These are phyloP conservation scores for Micrasema longulum DNA, from an alignment of 1,140 invertebrate genomes.

Conservation along the genomic window DNA sequence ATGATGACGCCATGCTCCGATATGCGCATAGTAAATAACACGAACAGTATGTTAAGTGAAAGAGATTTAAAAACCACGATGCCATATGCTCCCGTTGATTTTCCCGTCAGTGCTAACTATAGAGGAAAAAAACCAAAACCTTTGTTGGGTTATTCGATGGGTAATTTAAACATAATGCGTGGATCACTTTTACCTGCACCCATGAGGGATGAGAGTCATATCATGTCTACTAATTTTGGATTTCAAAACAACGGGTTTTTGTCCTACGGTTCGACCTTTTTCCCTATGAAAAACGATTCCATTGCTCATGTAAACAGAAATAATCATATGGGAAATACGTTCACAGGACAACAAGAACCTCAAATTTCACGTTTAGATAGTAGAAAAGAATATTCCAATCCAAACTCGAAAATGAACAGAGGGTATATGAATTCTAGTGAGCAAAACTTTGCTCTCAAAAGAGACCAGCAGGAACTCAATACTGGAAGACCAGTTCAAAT, in stretches of 20 bases:
- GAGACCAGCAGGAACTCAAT: background rate
- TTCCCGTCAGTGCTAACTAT: conserved; percentile 49
- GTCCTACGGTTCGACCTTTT: background rate
- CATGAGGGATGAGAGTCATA: background rate
- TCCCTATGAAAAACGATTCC: background rate
- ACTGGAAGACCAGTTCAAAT: background rate
- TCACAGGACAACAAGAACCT: background rate
- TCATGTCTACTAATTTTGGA: background rate
- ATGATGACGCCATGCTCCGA: background rate
- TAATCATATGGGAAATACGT: background rate
- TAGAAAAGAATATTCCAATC: conserved; percentile 6
- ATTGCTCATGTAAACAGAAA: background rate
- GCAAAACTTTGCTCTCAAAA: background rate
- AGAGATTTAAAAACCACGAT: conserved; percentile 5
- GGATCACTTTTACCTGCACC: background rate
- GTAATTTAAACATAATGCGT: background rate
- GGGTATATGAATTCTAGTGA: background rate
- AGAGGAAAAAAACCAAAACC: conserved; percentile 49
- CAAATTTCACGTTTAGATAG: background rate
- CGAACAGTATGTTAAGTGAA: background rate
- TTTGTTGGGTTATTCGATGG: conserved; percentile 9
- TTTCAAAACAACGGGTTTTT: background rate
- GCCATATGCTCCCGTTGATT: conserved; percentile 29
- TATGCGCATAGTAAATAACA: background rate
- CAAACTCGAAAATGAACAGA: too few relatives aligned